phyloP scores from a whole-genome alignment of 2,797 vertebrate species.

The Eupleurogrammus muticus region DNA sequence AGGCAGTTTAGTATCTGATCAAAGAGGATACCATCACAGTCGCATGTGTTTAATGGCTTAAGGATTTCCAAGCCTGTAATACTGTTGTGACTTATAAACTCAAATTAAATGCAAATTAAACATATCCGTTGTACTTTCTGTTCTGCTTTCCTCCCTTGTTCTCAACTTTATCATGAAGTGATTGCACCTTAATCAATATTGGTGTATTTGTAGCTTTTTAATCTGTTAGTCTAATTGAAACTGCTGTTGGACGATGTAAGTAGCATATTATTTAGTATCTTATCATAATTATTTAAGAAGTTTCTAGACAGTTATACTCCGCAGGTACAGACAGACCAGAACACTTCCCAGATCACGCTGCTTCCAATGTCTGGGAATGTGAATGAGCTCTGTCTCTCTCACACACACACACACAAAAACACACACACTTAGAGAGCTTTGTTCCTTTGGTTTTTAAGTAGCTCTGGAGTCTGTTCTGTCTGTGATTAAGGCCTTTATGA shows the following conservation, averaged over 20 bases:
- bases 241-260: constrained; percentile 29
- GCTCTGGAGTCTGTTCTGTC: constrained; percentile 50
- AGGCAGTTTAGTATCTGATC: background rate
- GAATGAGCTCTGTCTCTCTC: constrained; percentile 54
- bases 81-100: background rate
- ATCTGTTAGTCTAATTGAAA: constrained; percentile 11
- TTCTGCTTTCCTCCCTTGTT: background rate
- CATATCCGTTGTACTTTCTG: background rate
- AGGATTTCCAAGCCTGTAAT: background rate
- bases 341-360: constrained; percentile 59
- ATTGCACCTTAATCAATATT: background rate
- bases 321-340: constrained; percentile 57
- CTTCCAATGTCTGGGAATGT: constrained; percentile 78
- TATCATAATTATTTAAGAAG: constrained; percentile 50
- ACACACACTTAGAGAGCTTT: constrained; percentile 47
- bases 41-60: background rate
- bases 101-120: background rate
- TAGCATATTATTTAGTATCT: constrained; percentile 28
- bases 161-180: background rate
- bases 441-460: constrained; percentile 52
- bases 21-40: background rate
- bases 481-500: constrained; percentile 34
- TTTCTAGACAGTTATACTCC: constrained; percentile 65
- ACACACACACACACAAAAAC: constrained; percentile 19
- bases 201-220: constrained; percentile 15